Percentiles rank a stretch among this genome's conserved stretches.
These are phyloP conservation scores for Trogon surrucura DNA, from an alignment of 2,113 vertebrate species.

Conservation along the genomic window DNA sequence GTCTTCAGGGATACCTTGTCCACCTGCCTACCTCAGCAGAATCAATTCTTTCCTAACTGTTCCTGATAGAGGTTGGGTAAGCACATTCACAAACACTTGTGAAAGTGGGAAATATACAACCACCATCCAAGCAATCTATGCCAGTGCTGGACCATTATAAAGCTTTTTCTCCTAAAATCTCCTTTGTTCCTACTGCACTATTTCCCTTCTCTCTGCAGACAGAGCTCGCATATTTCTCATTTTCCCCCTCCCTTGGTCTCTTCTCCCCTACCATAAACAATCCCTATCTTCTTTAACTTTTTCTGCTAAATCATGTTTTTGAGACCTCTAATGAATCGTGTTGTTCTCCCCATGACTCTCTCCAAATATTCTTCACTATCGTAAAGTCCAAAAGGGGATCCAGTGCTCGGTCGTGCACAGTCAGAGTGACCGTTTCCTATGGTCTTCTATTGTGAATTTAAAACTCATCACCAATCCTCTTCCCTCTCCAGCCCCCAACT, in stretches of 20 bases:
- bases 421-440: background rate
- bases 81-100: background rate
- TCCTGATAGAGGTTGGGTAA: background rate
- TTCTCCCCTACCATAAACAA: background rate
- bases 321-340: background rate
- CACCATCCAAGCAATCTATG: background rate
- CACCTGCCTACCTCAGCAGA: background rate
- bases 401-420: background rate
- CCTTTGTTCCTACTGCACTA: background rate
- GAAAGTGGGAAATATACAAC: background rate
- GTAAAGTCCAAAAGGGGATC: background rate
- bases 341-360: background rate
- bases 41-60: background rate
- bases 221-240: background rate
- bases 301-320: background rate
- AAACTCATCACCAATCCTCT: background rate
- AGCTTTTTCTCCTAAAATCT: background rate
- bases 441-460: background rate
- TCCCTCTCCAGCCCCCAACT: accelerated
- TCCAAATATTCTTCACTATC: background rate
- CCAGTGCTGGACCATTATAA: accelerated
- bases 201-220: background rate
- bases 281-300: background rate
- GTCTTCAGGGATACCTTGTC: background rate
- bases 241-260: background rate